These are phyloP conservation scores for Progne subis DNA, from an alignment of 2,113 vertebrate species.

Conservation along the genomic window DNA sequence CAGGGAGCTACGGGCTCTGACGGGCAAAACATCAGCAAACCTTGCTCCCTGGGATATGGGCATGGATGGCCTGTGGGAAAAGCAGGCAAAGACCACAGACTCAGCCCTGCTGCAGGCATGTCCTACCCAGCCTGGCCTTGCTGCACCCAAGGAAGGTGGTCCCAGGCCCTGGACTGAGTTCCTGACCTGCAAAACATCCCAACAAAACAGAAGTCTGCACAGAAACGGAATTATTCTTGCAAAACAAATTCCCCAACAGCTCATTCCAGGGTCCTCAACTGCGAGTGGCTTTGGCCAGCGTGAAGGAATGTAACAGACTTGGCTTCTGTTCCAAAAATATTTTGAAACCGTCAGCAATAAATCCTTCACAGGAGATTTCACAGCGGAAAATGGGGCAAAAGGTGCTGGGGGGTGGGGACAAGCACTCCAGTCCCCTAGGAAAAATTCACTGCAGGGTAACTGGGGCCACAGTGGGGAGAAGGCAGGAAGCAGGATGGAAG, in stretches of 20 bases:
- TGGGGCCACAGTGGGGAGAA: background rate
- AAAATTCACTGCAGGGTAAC: background rate
- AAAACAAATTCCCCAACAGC: background rate
- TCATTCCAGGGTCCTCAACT: background rate
- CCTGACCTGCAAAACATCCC: background rate
- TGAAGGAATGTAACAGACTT: constrained; percentile 14
- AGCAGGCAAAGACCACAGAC: background rate
- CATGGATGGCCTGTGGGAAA: background rate
- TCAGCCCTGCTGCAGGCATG: rapidly evolving
- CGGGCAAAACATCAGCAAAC: background rate
- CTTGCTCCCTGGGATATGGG: rapidly evolving
- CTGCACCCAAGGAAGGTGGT: background rate
- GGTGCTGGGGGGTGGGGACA: background rate
- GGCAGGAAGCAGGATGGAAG: background rate
- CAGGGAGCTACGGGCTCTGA: rapidly evolving
- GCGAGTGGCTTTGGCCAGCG: background rate
- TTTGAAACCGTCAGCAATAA: constrained; percentile 31
- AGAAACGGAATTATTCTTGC: background rate
- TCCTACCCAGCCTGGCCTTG: background rate
- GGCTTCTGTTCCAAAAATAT: background rate
- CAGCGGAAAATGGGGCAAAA: background rate
- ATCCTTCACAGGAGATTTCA: background rate
- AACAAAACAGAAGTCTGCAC: background rate
- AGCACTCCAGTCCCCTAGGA: background rate
- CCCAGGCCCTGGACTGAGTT: background rate